Base-by-base conservation (phyloP, 2,888 invertebrate species). In the Hemithea aestivaria region DNA sequence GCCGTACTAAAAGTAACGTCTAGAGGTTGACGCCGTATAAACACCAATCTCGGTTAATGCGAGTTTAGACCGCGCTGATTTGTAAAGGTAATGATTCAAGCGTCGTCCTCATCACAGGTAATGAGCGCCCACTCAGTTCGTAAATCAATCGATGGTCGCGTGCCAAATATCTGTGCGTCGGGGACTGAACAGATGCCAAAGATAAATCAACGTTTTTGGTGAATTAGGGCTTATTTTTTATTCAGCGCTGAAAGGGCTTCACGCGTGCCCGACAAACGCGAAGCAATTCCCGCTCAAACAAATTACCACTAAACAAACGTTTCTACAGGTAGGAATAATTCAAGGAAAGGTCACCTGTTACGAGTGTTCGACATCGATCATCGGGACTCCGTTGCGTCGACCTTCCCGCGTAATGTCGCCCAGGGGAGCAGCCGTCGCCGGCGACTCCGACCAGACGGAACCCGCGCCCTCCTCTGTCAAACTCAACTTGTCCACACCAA, bases 271-370 rank as follows among this genome's bases (percentile, higher is more conserved):
- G 65, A 65, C 67, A 62, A 74, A 69, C 67, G 66, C 66, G 66
- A 65, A 59, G 65, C 73, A 71, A 79, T 81, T 74, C 74, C 64
- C 70, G 62, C 64, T 69, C 70, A 77, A 82, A 83, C 77, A 83
- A 85, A 84, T 84, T 82, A 80, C 80, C 73, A 73, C 77, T 79
- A 79, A 83, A 76, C 80, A 80, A 84, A 83, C 73, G 73, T 79
- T 82, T 82, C 80, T 76, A 76, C 80, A 77, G 80, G 80, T 78
- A 80, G 70, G 69, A 84, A 84, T 85, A 85, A 85, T 85, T 84
- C 78, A 83, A 64, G 57, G 69, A 82, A 82, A 85, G 85, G 85
- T 85, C 85, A 87, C 84, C 80, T 83, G 84, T 84, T 80, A 80
- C 76, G 75, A 81, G 79, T 73, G 73, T 80, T 77, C 79, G 74